Evolutionary conservation across 2,113 vertebrate species (phyloP).

Genomic region (Callaeas wilsoni): DNA sequence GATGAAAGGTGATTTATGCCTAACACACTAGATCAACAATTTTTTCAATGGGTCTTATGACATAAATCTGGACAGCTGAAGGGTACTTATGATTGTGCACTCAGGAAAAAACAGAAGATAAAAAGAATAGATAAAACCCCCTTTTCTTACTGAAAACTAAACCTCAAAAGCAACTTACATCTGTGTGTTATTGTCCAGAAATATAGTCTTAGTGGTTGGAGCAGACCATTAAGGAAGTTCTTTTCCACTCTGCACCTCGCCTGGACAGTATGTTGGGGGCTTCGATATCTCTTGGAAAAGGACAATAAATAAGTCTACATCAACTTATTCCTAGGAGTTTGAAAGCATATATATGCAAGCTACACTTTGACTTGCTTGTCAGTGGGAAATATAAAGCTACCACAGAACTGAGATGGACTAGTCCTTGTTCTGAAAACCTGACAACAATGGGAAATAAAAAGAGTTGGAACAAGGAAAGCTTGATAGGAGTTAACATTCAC

Average conservation of each 20-base stretch:
- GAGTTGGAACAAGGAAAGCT: not conserved
- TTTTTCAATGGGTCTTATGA: not conserved
- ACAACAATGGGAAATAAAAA: not conserved
- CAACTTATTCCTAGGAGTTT: not conserved
- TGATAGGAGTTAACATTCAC: not conserved
- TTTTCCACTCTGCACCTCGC: not conserved
- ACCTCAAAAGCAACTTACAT: not conserved
- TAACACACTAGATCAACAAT: not conserved
- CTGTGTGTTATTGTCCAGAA: not conserved
- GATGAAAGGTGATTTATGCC: not conserved
- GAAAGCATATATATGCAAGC: not conserved
- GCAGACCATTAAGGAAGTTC: not conserved
- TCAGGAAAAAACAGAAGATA: not conserved
- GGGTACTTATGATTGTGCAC: not conserved
- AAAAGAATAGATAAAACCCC: not conserved
- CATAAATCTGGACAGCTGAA: not conserved
- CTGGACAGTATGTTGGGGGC: not conserved
- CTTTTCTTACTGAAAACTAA: not conserved
- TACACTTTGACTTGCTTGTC: not conserved
- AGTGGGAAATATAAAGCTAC: not conserved
- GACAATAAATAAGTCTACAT: not conserved
- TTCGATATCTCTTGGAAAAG: not conserved
- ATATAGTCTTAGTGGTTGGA: not conserved
- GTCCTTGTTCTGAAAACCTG: not conserved
- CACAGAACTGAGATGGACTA: not conserved